Conservation (phyloP, 1,140 invertebrate genomes). For the Penaeus indicus region DNA sequence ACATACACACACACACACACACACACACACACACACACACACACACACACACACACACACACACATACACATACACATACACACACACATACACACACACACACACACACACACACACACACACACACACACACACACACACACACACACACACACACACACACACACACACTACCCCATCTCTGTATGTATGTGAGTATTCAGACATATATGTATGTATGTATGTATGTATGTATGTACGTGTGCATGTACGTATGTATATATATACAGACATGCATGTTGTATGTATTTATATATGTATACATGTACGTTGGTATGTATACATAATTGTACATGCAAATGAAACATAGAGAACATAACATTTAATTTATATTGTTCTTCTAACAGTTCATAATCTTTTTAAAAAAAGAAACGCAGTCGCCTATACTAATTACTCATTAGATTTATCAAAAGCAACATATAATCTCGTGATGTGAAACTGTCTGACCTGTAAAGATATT, state of each 20-base stretch:
- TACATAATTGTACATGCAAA: not conserved
- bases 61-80: too few species aligned
- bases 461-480: too few species aligned
- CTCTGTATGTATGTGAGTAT: not conserved
- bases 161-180: not conserved
- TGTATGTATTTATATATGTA: not conserved
- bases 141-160: not conserved
- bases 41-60: too few species aligned
- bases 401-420: too few species aligned
- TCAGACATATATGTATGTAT: not conserved
- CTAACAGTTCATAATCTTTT: too few species aligned
- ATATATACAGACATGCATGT: not conserved
- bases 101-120: too few species aligned
- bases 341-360: not conserved
- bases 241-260: not conserved
- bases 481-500: too few species aligned
- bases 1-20: too few species aligned
- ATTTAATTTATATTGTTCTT: not conserved
- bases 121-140: not conserved
- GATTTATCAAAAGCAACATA: too few species aligned
- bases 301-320: not conserved
- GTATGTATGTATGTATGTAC: not conserved
- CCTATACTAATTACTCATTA: too few species aligned
- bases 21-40: too few species aligned
- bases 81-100: not conserved